Percentiles rank a stretch among this genome's conserved stretches.
These are phyloP conservation scores for Macrophya alboannulata DNA, from an alignment of 2,888 invertebrate species.

Conservation along the genomic window DNA sequence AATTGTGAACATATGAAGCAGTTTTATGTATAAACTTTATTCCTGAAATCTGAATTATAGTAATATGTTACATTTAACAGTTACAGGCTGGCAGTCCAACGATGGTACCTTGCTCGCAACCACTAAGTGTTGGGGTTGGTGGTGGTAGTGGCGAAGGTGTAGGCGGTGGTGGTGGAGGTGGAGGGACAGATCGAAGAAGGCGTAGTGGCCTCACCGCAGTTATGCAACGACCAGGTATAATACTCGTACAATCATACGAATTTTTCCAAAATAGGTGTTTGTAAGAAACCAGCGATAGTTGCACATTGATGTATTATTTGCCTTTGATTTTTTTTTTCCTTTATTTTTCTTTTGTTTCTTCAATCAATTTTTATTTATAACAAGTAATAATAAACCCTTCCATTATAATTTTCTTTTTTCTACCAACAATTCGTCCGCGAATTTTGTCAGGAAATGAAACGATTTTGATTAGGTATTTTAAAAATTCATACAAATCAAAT, in stretches of 20 bases:
- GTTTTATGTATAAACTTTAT: neutral
- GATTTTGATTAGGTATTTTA: neutral
- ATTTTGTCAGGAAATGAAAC: neutral
- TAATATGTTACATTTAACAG: constrained; percentile 58
- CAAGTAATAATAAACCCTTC: neutral
- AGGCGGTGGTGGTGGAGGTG: constrained; percentile 76
- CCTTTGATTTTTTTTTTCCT: constrained; percentile 51
- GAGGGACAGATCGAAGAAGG: constrained; percentile 85
- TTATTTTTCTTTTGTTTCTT: constrained; percentile 48
- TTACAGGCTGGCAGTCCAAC: constrained; percentile 79
- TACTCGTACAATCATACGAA: constrained; percentile 47
- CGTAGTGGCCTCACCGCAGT: constrained; percentile 93
- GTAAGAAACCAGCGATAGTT: constrained; percentile 15
- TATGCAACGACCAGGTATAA: constrained; percentile 92
- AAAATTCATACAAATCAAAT: neutral
- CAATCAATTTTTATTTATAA: neutral
- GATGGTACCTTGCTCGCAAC: constrained; percentile 78
- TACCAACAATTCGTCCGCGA: neutral
- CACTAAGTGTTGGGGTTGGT: constrained; percentile 73
- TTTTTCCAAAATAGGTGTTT: constrained; percentile 27
- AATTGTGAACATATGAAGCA: neutral
- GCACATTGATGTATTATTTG: constrained; percentile 56
- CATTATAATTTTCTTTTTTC: neutral
- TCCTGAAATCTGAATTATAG: neutral
- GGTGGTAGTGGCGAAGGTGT: constrained; percentile 74